These are phyloP conservation scores for Coryphaenoides rupestris DNA, from an alignment of 2,113 vertebrate genomes.

Conservation along the genomic window DNA sequence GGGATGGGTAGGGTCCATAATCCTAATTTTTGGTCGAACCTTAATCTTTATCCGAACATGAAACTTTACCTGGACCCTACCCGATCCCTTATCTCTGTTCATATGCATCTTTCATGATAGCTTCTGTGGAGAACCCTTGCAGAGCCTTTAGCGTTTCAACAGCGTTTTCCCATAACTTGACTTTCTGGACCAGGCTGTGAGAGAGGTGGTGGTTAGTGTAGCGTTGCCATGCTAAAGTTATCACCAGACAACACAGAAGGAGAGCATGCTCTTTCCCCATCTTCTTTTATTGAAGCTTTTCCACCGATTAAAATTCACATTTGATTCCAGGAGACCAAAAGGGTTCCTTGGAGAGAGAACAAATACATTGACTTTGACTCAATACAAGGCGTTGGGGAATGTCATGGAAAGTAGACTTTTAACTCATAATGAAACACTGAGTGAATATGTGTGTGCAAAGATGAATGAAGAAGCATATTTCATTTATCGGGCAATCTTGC, in stretches of 20 bases:
- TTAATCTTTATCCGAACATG: too few relatives aligned
- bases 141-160: constrained; percentile 9
- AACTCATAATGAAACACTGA: background rate
- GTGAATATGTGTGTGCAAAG: background rate
- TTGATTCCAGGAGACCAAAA: constrained; percentile 35
- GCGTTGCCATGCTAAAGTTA: constrained; percentile 23
- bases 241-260: constrained; percentile 23
- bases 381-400: constrained; percentile 7
- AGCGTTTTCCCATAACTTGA: constrained; percentile 5
- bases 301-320: constrained; percentile 34
- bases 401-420: constrained; percentile 21
- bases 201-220: background rate
- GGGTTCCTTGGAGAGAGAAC: constrained; percentile 38
- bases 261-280: constrained; percentile 3
- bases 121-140: constrained; percentile 13
- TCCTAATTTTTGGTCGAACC: too few relatives aligned
- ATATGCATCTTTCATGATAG: constrained; percentile 20
- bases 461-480: constrained; percentile 2
- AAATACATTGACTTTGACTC: constrained; percentile 14
- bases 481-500: background rate
- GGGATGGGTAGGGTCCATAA: too few relatives aligned
- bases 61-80: too few relatives aligned
- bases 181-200: constrained; percentile 11
- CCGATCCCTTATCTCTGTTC: too few relatives aligned
- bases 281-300: constrained; percentile 28